These are phyloP conservation scores for Callyntrura guangdongensis DNA, from an alignment of 2,888 invertebrate genomes.

Conservation along the genomic window DNA sequence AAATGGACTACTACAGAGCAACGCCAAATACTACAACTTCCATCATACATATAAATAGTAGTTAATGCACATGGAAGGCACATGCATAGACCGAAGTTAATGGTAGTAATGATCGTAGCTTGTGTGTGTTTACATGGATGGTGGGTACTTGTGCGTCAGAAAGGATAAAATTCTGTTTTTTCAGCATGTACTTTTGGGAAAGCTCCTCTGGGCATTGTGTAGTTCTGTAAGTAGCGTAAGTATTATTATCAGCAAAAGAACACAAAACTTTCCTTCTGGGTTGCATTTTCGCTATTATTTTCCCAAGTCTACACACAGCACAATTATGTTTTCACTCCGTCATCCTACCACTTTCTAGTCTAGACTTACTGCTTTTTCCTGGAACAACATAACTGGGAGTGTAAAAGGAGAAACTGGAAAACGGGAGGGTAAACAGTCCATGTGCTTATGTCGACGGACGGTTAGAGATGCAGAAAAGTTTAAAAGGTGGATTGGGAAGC, in stretches of 20 bases:
- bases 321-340: not conserved
- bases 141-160: not conserved
- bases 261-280: not conserved
- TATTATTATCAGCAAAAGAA: not conserved
- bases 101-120: not conserved
- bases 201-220: constrained; percentile 16
- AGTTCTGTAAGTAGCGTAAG: not conserved
- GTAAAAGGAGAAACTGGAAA: not conserved
- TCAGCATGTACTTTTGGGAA: not conserved
- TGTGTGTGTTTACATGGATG: not conserved
- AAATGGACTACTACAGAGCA: no score
- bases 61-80: no score
- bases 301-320: not conserved
- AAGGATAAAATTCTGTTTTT: not conserved
- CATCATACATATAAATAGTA: not conserved
- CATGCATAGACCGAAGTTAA: no score
- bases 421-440: not conserved
- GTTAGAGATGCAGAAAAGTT: not conserved
- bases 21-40: no score
- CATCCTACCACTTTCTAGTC: not conserved
- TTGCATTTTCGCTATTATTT: not conserved
- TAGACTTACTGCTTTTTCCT: not conserved
- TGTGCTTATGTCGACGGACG: not conserved
- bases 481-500: constrained; percentile 44
- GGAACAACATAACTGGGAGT: not conserved